Evolutionary conservation across 2,797 vertebrate genomes (phyloP).

Genomic region (Phaenicophaeus curvirostris): DNA sequence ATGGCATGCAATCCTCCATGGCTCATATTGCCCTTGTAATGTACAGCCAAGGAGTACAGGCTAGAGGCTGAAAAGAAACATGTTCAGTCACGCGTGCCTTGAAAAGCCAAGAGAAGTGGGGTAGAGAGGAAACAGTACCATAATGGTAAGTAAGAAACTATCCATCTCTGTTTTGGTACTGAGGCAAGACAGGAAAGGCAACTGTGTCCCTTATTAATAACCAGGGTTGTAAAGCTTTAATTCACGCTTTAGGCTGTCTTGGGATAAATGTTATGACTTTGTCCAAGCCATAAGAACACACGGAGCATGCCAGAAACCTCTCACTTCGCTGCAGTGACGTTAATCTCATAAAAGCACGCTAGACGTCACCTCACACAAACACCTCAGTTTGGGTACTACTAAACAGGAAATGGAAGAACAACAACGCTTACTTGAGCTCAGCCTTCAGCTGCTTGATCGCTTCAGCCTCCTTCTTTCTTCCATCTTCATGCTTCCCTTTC

Average conservation of each 20-base stretch:
- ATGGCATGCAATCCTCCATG: accelerated
- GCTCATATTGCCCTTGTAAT: not conserved
- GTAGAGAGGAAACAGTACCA: not conserved
- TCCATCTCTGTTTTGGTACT: not conserved
- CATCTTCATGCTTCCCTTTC: slow-evolving; percentile 81
- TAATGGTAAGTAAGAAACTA: not conserved
- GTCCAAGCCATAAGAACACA: not conserved
- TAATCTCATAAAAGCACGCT: accelerated
- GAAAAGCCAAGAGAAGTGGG: not conserved
- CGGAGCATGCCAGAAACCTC: not conserved
- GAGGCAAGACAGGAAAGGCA: not conserved
- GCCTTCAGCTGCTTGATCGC: slow-evolving; percentile 89
- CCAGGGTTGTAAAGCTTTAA: not conserved
- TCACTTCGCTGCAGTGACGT: not conserved
- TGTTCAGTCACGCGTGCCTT: accelerated
- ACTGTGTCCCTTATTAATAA: not conserved
- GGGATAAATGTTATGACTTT: not conserved
- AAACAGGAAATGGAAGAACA: not conserved
- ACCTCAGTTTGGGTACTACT: not conserved
- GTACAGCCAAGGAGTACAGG: not conserved
- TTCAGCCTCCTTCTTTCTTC: slow-evolving; percentile 94
- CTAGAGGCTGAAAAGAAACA: not conserved
- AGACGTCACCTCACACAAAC: not conserved
- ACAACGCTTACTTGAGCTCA: slow-evolving; percentile 89
- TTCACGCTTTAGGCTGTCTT: not conserved